Evolutionary conservation across 2,888 invertebrate species (phyloP), one percentile per base, ranked within the genome.

Genomic region (Magallana nippona): DNA sequence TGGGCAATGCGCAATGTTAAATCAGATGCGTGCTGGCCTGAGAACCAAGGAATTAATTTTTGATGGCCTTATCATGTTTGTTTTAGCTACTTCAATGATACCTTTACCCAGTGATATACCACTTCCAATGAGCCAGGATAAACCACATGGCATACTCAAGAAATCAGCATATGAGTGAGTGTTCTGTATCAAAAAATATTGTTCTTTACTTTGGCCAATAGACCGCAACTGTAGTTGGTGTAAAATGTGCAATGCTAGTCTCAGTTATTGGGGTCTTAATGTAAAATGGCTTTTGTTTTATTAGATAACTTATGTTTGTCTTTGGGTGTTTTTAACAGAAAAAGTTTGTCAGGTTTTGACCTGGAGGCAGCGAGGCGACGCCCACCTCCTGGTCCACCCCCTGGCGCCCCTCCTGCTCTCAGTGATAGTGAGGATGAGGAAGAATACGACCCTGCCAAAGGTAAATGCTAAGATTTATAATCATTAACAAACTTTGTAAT

Each of bases 81-180:
- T 82, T n/a, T 89, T 88, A 93, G 93, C 91, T 71, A 92, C 93
- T 58, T 91, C 93, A 17, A 91, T 92, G 87, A 94, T 94, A 58
- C 94, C 94, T 5, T 90, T 95, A 13, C 95, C 95, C 2, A 94
- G 94, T 83, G 95, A 96, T 90, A 95, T 96, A 85, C 96, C 96
- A 1, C 94, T 95, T 71, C 95, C 84, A 8, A 79, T 84, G 63
- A 84, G 78, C 13, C 77, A 82, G 32, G 86, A 85, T 19, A 87
- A 86, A 83, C 86, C 92, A 22, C 79, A 95, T 95, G 90, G 94
- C 44, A 97, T 97, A 89, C 93, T 97, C 82, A 97, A 97, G 92
- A 97, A 97, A 93, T 96, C 96, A 10, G 95, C 95, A 27, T 95
- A 94, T 91, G 94, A 92, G 94, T 94, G 87, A 90, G 90, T 89